These are phyloP conservation scores for Lathamus discolor DNA, from an alignment of 2,113 vertebrate species.

Conservation along the genomic window DNA sequence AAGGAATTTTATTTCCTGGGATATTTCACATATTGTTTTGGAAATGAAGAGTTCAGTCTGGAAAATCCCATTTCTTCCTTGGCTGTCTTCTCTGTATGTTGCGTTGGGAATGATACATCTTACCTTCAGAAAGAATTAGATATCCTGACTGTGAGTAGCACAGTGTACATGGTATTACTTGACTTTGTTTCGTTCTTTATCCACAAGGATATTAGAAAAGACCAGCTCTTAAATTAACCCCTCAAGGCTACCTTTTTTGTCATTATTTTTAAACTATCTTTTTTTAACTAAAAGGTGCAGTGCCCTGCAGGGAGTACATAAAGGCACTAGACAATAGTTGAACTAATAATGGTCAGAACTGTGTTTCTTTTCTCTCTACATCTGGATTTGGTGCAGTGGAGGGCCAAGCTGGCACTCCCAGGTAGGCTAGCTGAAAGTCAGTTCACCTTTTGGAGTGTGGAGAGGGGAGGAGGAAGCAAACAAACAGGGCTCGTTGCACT, in stretches of 20 bases:
- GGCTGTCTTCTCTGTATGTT: background rate
- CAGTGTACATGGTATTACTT: background rate
- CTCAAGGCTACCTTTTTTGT: background rate
- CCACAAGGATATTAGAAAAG: background rate
- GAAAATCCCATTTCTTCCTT: background rate
- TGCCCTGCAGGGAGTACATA: background rate
- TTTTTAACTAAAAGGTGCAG: background rate
- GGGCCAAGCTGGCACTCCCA: fast-evolving
- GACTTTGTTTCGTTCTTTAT: background rate
- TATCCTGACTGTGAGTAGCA: background rate
- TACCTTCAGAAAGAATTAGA: background rate
- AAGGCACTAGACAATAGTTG: background rate
- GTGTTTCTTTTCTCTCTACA: background rate
- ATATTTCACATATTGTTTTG: background rate
- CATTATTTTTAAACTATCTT: background rate
- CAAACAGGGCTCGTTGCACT: fast-evolving
- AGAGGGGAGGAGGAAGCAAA: background rate
- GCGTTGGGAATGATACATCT: background rate
- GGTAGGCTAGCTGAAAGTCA: background rate
- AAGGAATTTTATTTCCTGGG: background rate
- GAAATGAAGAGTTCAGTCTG: background rate
- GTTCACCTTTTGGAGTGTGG: background rate
- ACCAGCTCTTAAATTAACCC: background rate
- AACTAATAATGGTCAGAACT: background rate
- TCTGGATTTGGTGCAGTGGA: background rate